phyloP scores from a whole-genome alignment of 2,888 invertebrate species.

The Melanostoma mellinum region DNA sequence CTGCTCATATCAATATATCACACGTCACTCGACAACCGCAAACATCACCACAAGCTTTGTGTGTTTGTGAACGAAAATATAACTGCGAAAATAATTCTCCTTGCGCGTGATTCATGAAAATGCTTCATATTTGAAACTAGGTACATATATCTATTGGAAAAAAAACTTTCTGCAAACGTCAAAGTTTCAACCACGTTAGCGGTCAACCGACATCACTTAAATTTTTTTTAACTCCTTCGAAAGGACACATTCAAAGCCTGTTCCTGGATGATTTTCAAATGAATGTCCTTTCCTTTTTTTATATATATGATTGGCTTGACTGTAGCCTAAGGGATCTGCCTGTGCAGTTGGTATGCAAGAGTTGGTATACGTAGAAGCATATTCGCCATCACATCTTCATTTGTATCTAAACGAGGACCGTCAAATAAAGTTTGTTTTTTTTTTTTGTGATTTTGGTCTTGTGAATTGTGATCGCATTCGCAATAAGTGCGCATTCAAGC shows the following conservation, averaged over 20 bases:
- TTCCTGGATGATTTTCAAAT: constrained; percentile 47
- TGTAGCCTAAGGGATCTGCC: constrained; percentile 35
- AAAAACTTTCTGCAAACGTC: constrained; percentile 38
- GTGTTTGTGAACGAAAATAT: too few species aligned
- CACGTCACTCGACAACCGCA: too few species aligned
- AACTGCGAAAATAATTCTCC: too few species aligned
- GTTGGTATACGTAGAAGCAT: constrained; percentile 11
- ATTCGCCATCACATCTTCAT: constrained; percentile 65
- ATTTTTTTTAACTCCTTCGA: constrained; percentile 22
- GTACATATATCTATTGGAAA: constrained; percentile 22
- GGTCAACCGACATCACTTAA: constrained; percentile 67
- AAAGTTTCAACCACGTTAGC: constrained; percentile 56
- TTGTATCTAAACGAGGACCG: constrained; percentile 52
- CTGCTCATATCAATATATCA: too few species aligned
- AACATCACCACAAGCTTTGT: too few species aligned
- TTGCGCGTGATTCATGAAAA: too few species aligned
- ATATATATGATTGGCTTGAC: constrained; percentile 38
- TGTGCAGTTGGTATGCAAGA: constrained; percentile 44
- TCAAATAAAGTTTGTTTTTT: constrained; percentile 34
- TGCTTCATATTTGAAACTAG: too few species aligned
- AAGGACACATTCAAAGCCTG: constrained; percentile 63
- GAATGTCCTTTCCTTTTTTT: constrained; percentile 35
- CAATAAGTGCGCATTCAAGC: constrained; percentile 56
- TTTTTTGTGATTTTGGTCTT: constrained; percentile 35
- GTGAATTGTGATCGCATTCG: constrained; percentile 56